phyloP scores from a whole-genome alignment of 2,113 vertebrate species.

The Pachypanchax playfairii region DNA sequence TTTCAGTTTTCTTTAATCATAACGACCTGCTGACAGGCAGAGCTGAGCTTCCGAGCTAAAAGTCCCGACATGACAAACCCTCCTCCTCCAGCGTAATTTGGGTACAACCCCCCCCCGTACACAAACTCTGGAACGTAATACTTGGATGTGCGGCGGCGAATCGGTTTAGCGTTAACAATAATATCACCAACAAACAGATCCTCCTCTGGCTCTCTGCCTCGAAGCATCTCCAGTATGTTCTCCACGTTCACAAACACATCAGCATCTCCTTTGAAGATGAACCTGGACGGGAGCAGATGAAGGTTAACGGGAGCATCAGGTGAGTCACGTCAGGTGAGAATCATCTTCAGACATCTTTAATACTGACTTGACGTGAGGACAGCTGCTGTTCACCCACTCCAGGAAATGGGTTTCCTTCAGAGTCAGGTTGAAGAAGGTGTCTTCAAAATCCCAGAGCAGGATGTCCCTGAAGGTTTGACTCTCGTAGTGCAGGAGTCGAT shows the following conservation, averaged over 20 bases:
- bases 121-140: constrained; percentile 92
- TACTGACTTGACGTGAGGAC: constrained; percentile 78
- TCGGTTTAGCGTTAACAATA: constrained; percentile 90
- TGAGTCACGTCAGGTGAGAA: not conserved
- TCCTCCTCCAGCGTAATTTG: constrained; percentile 91
- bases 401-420: constrained; percentile 97
- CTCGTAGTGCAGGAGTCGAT: constrained; percentile 87
- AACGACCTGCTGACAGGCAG: constrained; percentile 83
- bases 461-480: constrained; percentile 86
- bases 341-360: too few species aligned
- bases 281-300: constrained; percentile 59
- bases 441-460: constrained; percentile 94
- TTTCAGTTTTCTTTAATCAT: not conserved
- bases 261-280: constrained; percentile 93
- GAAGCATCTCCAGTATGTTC: constrained; percentile 91
- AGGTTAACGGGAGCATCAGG: not conserved
- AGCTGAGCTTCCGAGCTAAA: constrained; percentile 85
- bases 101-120: constrained; percentile 88
- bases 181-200: constrained; percentile 95
- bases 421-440: constrained; percentile 98
- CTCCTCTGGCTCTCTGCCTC: constrained; percentile 58
- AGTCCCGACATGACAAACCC: constrained; percentile 90
- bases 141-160: constrained; percentile 86
- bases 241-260: constrained; percentile 95
- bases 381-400: constrained; percentile 88